Evolutionary conservation across 1,140 invertebrate genomes (phyloP).

Genomic region (Archivesica marissinica): DNA sequence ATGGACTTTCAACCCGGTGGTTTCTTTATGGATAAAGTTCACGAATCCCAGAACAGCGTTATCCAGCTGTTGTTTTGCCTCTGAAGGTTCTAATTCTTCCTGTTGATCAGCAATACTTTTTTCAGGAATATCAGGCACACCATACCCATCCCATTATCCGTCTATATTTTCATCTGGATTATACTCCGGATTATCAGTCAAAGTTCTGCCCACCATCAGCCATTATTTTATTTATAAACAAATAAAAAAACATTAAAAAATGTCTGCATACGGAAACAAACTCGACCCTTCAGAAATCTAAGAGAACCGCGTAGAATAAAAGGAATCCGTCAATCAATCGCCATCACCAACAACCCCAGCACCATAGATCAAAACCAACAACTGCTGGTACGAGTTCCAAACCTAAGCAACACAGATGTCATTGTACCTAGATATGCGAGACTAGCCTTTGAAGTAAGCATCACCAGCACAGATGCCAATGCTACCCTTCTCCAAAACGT

Average conservation of each 20-base stretch:
- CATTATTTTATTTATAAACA: neutral
- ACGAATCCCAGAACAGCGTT: too few species aligned
- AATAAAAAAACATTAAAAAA: conserved; percentile 3
- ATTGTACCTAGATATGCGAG: conserved; percentile 38
- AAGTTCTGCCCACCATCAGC: neutral
- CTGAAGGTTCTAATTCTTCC: neutral
- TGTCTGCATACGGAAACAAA: conserved; percentile 39
- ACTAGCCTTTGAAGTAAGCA: conserved; percentile 38
- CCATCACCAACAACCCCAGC: too few species aligned
- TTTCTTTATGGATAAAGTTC: too few species aligned
- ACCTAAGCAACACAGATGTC: too few species aligned
- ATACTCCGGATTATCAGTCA: neutral
- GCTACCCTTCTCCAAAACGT: conserved; percentile 46
- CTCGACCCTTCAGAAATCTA: conserved; percentile 19
- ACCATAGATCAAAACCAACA: too few species aligned
- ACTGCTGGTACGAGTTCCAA: conserved; percentile 54
- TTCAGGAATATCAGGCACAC: neutral
- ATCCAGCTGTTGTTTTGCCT: neutral
- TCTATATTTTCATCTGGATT: neutral
- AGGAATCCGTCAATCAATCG: too few species aligned
- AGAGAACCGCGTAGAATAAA: conserved; percentile 35
- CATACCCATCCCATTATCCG: neutral
- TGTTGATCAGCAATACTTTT: neutral
- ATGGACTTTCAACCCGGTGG: too few species aligned
- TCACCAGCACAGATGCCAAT: conserved; percentile 25